These are phyloP conservation scores for Xylocopa sonorina DNA, from an alignment of 1,140 invertebrate genomes.

Conservation along the genomic window DNA sequence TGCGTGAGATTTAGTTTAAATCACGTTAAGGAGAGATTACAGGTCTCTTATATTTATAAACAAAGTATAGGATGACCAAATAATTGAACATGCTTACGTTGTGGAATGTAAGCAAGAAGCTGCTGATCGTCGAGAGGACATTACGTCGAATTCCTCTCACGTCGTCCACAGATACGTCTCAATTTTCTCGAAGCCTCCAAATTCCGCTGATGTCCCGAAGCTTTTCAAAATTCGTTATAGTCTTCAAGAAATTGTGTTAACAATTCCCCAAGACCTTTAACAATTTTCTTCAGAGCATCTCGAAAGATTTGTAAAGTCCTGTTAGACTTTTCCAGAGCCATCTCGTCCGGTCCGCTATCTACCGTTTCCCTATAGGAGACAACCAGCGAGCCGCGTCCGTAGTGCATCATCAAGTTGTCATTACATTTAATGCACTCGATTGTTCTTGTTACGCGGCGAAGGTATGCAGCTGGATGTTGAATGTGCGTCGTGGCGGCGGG, in stretches of 20 bases:
- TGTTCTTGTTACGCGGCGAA: slow-evolving; percentile 44
- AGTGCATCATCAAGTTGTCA: slow-evolving; percentile 40
- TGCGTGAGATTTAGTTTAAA: too few species aligned
- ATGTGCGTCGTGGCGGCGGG: slow-evolving; percentile 46
- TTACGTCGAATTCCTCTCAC: background rate
- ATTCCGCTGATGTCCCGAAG: background rate
- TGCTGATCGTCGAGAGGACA: background rate
- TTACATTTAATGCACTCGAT: slow-evolving; percentile 32
- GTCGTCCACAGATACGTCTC: too few species aligned
- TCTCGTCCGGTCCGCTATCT: background rate
- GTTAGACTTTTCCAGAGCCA: background rate
- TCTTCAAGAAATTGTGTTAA: too few species aligned
- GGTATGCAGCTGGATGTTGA: slow-evolving; percentile 36
- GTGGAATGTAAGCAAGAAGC: slow-evolving; percentile 11
- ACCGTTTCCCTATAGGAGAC: background rate
- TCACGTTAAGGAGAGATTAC: too few species aligned
- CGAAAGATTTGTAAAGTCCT: background rate
- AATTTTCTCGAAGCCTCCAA: too few species aligned
- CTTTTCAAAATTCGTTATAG: too few species aligned
- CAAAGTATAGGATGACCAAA: too few species aligned
- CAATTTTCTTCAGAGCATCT: background rate
- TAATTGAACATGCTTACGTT: background rate
- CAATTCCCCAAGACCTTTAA: fast-evolving
- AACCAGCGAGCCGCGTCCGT: background rate
- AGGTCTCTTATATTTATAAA: too few species aligned